Conservation (phyloP, 2,113 vertebrate species). For the Cottus gobio region DNA sequence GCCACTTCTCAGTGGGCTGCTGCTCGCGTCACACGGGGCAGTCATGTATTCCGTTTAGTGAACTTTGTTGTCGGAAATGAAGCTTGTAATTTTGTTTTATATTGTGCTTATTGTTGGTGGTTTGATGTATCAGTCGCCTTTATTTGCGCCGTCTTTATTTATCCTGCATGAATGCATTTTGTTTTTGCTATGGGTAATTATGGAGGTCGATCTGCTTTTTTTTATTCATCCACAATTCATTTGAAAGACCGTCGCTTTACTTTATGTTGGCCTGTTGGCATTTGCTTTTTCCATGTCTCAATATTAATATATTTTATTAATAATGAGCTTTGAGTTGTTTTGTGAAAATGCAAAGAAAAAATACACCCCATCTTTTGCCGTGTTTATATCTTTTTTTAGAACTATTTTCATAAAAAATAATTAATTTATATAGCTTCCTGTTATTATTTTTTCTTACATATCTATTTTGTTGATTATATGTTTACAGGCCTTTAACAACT, state of each 20-base stretch:
- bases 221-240: slow-evolving; percentile 16
- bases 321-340: slow-evolving; percentile 35
- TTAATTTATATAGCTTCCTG: neutral
- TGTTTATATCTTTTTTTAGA: neutral
- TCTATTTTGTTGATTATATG: slow-evolving; percentile 10
- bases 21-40: slow-evolving; percentile 77
- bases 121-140: slow-evolving; percentile 50
- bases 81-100: slow-evolving; percentile 62
- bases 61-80: slow-evolving; percentile 62
- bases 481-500: slow-evolving; percentile 44
- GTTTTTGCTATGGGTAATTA: slow-evolving; percentile 28
- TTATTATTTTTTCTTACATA: slow-evolving; percentile 2
- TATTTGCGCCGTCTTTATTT: slow-evolving; percentile 22
- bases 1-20: slow-evolving; percentile 68
- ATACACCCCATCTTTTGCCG: neutral
- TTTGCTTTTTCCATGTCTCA: neutral
- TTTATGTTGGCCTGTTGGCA: slow-evolving; percentile 35
- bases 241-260: slow-evolving; percentile 8
- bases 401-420: neutral
- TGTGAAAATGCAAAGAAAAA: slow-evolving; percentile 9
- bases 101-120: slow-evolving; percentile 59
- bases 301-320: neutral
- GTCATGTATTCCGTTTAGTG: slow-evolving; percentile 68
- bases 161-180: slow-evolving; percentile 40
- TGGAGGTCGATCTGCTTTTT: slow-evolving; percentile 36